These are phyloP conservation scores for Drosophila nr. perissopoda DNA, from an alignment of 2,888 invertebrate species.

Conservation along the genomic window DNA sequence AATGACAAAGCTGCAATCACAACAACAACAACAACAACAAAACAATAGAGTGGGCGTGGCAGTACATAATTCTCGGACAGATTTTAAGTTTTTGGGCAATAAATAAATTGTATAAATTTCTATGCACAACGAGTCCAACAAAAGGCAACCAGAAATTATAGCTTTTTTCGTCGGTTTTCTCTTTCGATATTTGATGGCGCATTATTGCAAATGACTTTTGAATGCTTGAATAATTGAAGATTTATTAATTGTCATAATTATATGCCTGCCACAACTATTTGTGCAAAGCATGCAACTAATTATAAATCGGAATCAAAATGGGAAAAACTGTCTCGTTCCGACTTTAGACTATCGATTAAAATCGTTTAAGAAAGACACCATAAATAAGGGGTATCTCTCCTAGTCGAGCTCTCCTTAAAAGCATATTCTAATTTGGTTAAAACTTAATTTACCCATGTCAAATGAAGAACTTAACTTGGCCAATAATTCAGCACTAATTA, in stretches of 20 bases:
- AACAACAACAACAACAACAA: slow-evolving; percentile 39
- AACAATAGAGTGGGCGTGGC: slow-evolving; percentile 52
- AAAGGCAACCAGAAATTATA: slow-evolving; percentile 14
- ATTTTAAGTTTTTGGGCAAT: slow-evolving; percentile 40
- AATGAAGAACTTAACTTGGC: not conserved
- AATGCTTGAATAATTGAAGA: not conserved
- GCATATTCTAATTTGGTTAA: not conserved
- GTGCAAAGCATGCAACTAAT: not conserved
- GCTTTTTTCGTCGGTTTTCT: not conserved
- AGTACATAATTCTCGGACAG: slow-evolving; percentile 39
- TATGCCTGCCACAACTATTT: not conserved
- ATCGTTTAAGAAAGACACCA: too few relatives aligned
- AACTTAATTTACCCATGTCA: not conserved
- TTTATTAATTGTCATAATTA: not conserved
- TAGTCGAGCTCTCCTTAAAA: not conserved
- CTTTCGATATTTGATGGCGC: not conserved
- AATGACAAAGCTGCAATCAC: slow-evolving; percentile 21
- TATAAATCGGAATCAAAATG: not conserved
- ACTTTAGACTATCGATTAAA: not conserved
- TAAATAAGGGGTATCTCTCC: not conserved
- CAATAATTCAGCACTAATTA: not conserved
- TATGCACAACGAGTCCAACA: not conserved
- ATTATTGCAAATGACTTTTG: slow-evolving; percentile 13
- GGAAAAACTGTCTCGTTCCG: not conserved
- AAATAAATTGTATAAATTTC: slow-evolving; percentile 47